phyloP scores from a whole-genome alignment of 2,888 invertebrate species.

The Zhuqinia jingwanae region DNA sequence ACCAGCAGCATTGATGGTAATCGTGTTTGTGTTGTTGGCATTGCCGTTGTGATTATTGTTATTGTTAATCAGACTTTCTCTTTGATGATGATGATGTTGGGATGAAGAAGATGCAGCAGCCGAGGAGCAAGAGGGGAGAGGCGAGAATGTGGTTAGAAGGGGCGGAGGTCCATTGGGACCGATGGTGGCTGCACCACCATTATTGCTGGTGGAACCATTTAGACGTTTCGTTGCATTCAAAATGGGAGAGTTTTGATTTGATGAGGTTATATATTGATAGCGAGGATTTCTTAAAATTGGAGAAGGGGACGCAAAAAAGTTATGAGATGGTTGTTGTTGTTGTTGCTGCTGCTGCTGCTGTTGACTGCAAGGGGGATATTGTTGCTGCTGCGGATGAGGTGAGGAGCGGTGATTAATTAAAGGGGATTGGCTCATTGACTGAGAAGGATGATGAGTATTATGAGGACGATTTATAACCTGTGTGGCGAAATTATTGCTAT shows the following conservation, averaged over 20 bases:
- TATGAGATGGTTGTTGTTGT: conserved; percentile 39
- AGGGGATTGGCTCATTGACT: conserved; percentile 74
- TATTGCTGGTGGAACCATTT: conserved; percentile 50
- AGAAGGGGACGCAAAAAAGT: conserved; percentile 75
- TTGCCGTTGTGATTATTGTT: conserved; percentile 50
- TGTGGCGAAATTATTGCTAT: conserved; percentile 56
- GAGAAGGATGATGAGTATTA: conserved; percentile 58
- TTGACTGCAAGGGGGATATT: conserved; percentile 23
- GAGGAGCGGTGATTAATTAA: conserved; percentile 78
- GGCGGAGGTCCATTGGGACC: conserved; percentile 72
- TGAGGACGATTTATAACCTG: conserved; percentile 73
- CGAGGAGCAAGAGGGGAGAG: conserved; percentile 66
- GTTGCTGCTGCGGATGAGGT: conserved; percentile 58
- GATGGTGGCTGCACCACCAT: conserved; percentile 2
- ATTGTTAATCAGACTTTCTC: conserved; percentile 64
- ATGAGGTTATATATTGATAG: conserved; percentile 79
- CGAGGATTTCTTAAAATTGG: conserved; percentile 78
- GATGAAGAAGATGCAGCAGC: not conserved
- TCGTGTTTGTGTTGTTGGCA: conserved; percentile 61
- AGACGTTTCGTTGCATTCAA: conserved; percentile 75
- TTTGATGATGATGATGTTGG: not conserved
- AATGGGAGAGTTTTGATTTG: conserved; percentile 79
- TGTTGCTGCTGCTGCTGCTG: conserved; percentile 51
- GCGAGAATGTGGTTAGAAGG: conserved; percentile 72
- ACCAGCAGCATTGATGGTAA: conserved; percentile 52